Conservation (phyloP, 2,113 vertebrate genomes). For the Poeciliopsis retropinna region DNA sequence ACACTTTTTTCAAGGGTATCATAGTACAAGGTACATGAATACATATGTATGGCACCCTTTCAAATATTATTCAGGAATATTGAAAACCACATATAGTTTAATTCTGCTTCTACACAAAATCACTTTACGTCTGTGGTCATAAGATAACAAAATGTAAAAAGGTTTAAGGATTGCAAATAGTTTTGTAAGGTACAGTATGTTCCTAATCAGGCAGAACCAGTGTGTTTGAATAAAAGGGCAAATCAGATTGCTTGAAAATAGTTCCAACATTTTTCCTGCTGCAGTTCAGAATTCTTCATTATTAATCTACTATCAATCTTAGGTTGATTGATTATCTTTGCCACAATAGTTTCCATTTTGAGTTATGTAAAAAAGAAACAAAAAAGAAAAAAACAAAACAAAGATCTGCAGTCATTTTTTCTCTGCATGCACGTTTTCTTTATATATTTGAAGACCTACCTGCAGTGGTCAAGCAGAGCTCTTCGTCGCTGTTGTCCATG, state of each 20-base stretch:
- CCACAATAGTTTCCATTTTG: not conserved
- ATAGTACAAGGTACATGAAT: not conserved
- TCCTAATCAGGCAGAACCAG: too few species aligned
- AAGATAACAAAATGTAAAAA: too few species aligned
- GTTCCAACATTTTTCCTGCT: not conserved
- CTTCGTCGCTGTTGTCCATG: slow-evolving; percentile 95
- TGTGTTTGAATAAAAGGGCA: too few species aligned
- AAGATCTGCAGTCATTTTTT: not conserved
- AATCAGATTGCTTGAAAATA: too few species aligned
- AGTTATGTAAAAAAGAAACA: not conserved
- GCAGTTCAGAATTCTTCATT: not conserved
- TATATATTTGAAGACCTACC: slow-evolving; percentile 76
- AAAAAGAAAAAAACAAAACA: not conserved
- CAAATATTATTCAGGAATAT: not conserved
- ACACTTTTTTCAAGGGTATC: not conserved
- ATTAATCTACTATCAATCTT: not conserved
- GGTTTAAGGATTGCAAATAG: too few species aligned
- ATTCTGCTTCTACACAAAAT: not conserved
- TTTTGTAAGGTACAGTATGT: too few species aligned
- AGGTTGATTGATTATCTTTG: not conserved
- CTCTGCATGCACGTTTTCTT: not conserved
- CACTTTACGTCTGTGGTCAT: too few species aligned
- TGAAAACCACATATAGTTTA: not conserved
- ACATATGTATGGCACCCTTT: not conserved
- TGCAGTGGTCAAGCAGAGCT: slow-evolving; percentile 90